phyloP scores from a whole-genome alignment of 1,140 invertebrate species.

The Homarus americanus region DNA sequence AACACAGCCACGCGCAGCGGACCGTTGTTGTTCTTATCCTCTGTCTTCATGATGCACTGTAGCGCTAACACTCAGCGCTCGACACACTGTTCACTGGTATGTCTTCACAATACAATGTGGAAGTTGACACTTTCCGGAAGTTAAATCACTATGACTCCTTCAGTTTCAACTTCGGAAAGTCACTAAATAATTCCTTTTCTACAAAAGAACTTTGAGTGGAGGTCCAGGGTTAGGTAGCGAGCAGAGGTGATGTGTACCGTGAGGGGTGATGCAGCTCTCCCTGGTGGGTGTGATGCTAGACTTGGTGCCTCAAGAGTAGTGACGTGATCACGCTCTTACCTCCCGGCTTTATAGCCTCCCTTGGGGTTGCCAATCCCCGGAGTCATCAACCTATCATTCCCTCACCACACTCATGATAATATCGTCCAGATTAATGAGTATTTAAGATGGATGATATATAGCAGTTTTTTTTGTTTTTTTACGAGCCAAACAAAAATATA shows the following conservation, averaged over 20 bases:
- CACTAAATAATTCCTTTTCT: no score
- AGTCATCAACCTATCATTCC: neutral
- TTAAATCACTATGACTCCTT: no score
- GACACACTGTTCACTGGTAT: neutral
- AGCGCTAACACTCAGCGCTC: neutral
- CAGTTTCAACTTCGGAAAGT: no score
- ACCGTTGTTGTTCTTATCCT: conserved; percentile 27
- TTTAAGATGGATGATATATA: neutral
- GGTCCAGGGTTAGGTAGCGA: no score
- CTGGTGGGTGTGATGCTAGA: neutral
- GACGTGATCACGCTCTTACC: neutral
- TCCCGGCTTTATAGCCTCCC: conserved; percentile 27
- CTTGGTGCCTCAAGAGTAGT: conserved; percentile 15
- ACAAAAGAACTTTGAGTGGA: no score
- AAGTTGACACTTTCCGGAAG: no score
- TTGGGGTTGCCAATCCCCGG: neutral
- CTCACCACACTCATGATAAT: neutral
- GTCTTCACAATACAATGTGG: no score
- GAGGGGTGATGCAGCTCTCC: no score
- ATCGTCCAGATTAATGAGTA: neutral
- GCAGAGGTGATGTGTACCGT: no score
- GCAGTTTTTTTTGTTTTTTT: no score
- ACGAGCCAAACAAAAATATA: no score
- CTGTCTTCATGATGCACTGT: conserved; percentile 29
- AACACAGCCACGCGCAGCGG: conserved; percentile 56